These are phyloP conservation scores for Watsonalla cultraria DNA, from an alignment of 2,888 invertebrate species.

Conservation along the genomic window DNA sequence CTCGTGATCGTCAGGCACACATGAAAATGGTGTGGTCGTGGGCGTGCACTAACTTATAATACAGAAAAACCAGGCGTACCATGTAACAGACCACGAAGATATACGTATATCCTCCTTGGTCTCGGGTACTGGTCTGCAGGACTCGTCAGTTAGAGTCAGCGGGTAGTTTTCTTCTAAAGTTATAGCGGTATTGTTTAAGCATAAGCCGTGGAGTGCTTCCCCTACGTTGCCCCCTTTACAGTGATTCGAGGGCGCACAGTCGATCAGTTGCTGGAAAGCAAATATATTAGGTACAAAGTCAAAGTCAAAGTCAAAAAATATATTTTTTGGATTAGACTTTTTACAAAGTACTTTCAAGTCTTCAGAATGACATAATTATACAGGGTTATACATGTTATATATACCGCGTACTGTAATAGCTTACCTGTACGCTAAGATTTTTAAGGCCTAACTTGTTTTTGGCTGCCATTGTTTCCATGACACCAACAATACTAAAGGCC, in stretches of 20 bases:
- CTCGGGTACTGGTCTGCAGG: conserved; percentile 6
- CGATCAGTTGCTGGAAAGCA: conserved; percentile 31
- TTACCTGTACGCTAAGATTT: conserved; percentile 81
- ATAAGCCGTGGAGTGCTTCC: conserved; percentile 16
- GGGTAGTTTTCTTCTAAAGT: conserved; percentile 32
- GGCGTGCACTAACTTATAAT: too few species aligned
- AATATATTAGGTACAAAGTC: too few species aligned
- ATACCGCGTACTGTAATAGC: too few species aligned
- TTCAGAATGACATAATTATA: too few species aligned
- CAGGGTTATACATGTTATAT: too few species aligned
- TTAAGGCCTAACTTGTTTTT: conserved; percentile 36
- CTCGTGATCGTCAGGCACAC: too few species aligned
- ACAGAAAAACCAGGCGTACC: background rate
- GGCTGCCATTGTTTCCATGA: conserved; percentile 84
- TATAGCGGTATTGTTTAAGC: background rate
- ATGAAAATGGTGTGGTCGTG: too few species aligned
- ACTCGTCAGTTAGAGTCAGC: conserved; percentile 12
- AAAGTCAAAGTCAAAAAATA: too few species aligned
- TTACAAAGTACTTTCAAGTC: too few species aligned
- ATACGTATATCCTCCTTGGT: background rate
- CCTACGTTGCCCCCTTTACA: conserved; percentile 18
- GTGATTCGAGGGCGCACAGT: conserved; percentile 15
- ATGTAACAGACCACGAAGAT: background rate
- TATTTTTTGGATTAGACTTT: too few species aligned
- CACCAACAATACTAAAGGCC: conserved; percentile 85